phyloP scores from a whole-genome alignment of 2,888 invertebrate species.

The Belgica antarctica region DNA sequence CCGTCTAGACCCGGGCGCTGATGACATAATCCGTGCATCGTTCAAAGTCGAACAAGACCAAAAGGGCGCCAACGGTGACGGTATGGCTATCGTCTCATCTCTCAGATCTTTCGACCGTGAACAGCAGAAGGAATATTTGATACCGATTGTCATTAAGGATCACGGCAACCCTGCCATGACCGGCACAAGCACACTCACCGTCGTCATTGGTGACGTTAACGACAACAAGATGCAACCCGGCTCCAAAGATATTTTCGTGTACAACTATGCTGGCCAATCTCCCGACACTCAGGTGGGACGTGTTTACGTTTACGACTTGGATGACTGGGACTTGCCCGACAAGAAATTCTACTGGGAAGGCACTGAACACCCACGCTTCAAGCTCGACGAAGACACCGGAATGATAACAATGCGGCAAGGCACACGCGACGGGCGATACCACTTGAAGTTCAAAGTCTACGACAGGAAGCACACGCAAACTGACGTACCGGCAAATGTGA shows the following conservation, averaged over 20 bases:
- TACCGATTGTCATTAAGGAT: slow-evolving; percentile 97
- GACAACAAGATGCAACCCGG: slow-evolving; percentile 99
- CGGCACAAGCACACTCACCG: slow-evolving; percentile 91
- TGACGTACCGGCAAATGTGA: slow-evolving; percentile 94
- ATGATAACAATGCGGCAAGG: slow-evolving; percentile 95
- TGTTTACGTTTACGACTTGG: slow-evolving; percentile 95
- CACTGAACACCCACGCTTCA: slow-evolving; percentile 81
- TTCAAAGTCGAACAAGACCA: slow-evolving; percentile 97
- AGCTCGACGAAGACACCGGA: slow-evolving; percentile 85
- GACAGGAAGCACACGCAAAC: slow-evolving; percentile 93
- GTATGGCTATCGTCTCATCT: slow-evolving; percentile 96
- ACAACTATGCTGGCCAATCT: slow-evolving; percentile 90
- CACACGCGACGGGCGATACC: slow-evolving; percentile 82
- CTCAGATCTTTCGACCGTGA: slow-evolving; percentile 91
- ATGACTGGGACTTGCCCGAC: slow-evolving; percentile 98
- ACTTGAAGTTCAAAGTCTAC: slow-evolving; percentile 80
- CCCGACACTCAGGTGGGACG: slow-evolving; percentile 89
- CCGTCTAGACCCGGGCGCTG: slow-evolving; percentile 87
- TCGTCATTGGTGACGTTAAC: slow-evolving; percentile 96
- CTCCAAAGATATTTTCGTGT: slow-evolving; percentile 93
- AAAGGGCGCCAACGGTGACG: slow-evolving; percentile 95
- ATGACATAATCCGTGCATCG: slow-evolving; percentile 88
- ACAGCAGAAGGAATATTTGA: slow-evolving; percentile 91
- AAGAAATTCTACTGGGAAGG: slow-evolving; percentile 96
- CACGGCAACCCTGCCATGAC: slow-evolving; percentile 95